A percentile compares a stretch with the other conserved stretches of the same genome.
These are phyloP conservation scores for Leptopilina boulardi DNA, from an alignment of 1,140 invertebrate species.

Conservation along the genomic window DNA sequence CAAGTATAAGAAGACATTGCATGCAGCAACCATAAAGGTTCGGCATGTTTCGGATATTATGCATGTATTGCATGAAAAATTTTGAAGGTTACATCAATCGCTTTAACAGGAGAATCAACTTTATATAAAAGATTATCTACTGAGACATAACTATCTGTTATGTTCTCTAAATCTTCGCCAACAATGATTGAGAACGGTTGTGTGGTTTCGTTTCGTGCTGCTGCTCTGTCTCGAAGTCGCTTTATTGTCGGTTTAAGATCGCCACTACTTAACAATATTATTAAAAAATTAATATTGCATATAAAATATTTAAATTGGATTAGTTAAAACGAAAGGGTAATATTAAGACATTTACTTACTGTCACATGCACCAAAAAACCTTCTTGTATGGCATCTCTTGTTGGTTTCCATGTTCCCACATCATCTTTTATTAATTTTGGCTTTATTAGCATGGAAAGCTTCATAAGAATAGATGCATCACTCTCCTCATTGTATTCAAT, in stretches of 20 bases:
- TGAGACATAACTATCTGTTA: not conserved
- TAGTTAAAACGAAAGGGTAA: no score
- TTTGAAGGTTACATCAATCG: not conserved
- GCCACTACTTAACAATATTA: not conserved
- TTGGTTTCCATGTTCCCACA: no score
- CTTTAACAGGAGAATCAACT: not conserved
- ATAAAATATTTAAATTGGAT: no score
- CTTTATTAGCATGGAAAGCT: not conserved
- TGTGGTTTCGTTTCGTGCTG: not conserved
- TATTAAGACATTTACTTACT: not conserved
- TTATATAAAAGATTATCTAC: not conserved
- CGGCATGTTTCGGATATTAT: slow-evolving; percentile 1
- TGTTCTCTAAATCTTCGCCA: not conserved
- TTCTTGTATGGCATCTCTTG: not conserved
- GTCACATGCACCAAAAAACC: not conserved
- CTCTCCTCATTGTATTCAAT: no score
- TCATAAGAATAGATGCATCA: not conserved
- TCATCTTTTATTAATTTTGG: not conserved
- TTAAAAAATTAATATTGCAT: not conserved
- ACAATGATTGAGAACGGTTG: not conserved
- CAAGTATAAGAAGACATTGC: no score
- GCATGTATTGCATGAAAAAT: not conserved
- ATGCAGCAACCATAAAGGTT: no score
- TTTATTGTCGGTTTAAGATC: not conserved
- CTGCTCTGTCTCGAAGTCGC: not conserved